Evolutionary conservation across 2,888 invertebrate genomes (phyloP).

Genomic region (Eupithecia subfuscata): DNA sequence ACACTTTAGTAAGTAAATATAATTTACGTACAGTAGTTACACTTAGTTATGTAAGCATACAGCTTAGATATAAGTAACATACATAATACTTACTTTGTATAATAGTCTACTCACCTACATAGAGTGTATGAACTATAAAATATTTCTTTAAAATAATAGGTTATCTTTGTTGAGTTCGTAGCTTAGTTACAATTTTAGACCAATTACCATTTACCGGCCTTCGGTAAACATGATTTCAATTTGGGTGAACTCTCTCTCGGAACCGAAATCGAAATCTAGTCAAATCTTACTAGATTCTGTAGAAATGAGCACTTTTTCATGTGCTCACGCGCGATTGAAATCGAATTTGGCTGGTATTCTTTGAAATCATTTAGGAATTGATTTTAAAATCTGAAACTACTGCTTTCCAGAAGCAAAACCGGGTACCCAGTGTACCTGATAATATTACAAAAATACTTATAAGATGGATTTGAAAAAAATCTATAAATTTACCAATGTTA

Average conservation of each 20-base stretch:
- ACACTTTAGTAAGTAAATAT: not conserved
- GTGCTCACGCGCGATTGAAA: not conserved
- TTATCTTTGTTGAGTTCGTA: too few species aligned
- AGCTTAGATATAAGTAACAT: not conserved
- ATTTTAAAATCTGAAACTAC: not conserved
- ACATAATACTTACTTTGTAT: not conserved
- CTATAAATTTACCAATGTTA: not conserved
- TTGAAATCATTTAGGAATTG: not conserved
- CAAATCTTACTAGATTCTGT: not conserved
- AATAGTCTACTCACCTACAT: not conserved
- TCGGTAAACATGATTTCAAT: not conserved
- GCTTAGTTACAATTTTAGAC: not conserved
- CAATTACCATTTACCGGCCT: not conserved
- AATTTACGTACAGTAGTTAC: not conserved
- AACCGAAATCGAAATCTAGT: not conserved
- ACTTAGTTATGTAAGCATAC: not conserved
- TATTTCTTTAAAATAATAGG: too few species aligned
- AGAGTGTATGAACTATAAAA: not conserved
- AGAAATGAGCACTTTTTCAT: not conserved
- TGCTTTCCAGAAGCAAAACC: too few species aligned
- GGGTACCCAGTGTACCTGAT: too few species aligned
- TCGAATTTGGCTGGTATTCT: not conserved
- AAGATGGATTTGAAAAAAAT: not conserved
- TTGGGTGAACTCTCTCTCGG: not conserved
- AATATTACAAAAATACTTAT: not conserved